Percentiles rank a stretch among this genome's conserved stretches.
These are phyloP conservation scores for Macrophya alboannulata DNA, from an alignment of 2,888 invertebrate genomes.

Conservation along the genomic window DNA sequence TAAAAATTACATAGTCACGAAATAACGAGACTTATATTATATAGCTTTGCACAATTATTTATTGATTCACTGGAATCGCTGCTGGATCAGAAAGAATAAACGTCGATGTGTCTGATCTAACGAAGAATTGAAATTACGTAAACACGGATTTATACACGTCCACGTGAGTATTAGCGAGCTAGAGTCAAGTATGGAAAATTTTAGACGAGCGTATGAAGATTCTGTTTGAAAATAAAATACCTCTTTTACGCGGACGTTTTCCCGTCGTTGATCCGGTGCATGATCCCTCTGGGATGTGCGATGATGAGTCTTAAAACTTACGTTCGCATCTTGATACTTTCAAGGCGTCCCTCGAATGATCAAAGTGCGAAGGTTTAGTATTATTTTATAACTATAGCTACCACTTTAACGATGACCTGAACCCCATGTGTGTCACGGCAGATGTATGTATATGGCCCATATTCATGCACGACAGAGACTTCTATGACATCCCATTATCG, in stretches of 20 bases:
- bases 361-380: not conserved
- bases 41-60: not conserved
- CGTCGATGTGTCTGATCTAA: not conserved
- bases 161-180: not conserved
- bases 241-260: not conserved
- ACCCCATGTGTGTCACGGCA: not conserved
- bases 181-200: not conserved
- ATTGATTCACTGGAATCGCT: not conserved
- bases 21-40: not conserved
- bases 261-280: not conserved
- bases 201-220: not conserved
- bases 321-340: not conserved
- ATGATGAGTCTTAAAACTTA: not conserved
- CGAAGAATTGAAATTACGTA: not conserved
- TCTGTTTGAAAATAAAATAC: not conserved
- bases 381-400: not conserved
- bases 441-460: not conserved
- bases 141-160: not conserved
- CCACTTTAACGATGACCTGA: not conserved
- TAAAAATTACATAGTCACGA: not conserved
- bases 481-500: slow-evolving; percentile 28
- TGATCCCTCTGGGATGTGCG: not conserved
- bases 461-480: not conserved
- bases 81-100: not conserved
- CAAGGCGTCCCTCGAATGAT: not conserved